These are phyloP conservation scores for Hirtodrosophila alboralis DNA, from an alignment of 2,888 invertebrate genomes.

Conservation along the genomic window DNA sequence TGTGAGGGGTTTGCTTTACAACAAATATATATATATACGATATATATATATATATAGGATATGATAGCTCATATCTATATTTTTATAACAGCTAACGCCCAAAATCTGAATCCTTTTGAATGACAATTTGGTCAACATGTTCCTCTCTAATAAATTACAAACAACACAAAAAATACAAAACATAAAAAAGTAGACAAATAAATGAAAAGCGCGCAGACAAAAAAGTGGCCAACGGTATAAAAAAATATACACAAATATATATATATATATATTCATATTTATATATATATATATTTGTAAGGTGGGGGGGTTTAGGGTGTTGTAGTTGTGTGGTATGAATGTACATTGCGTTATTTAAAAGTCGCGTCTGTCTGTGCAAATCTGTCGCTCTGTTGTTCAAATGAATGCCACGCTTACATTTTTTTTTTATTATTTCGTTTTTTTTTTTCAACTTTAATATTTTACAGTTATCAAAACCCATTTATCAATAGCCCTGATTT, in stretches of 20 bases:
- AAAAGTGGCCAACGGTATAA: conserved; percentile 55
- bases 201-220: conserved; percentile 65
- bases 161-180: conserved; percentile 37
- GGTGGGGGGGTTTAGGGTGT: too few species aligned
- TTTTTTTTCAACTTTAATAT: too few species aligned
- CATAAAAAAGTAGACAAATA: conserved; percentile 22
- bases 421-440: too few species aligned
- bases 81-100: conserved; percentile 48
- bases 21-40: conserved; percentile 19
- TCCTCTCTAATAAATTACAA: conserved; percentile 77
- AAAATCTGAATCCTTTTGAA: conserved; percentile 72
- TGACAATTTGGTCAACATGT: conserved; percentile 80
- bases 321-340: not conserved
- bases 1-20: not conserved
- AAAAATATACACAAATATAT: conserved; percentile 31
- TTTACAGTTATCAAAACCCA: conserved; percentile 8
- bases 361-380: conserved; percentile 51
- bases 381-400: conserved; percentile 25
- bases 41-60: too few species aligned
- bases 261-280: conserved; percentile 36
- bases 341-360: conserved; percentile 52
- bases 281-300: conserved; percentile 13
- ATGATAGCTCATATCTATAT: conserved; percentile 62
- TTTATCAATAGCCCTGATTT: not conserved
- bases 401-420: conserved; percentile 32